Conservation (phyloP, 2,113 vertebrate species). For the Salvelinus namaycush region DNA sequence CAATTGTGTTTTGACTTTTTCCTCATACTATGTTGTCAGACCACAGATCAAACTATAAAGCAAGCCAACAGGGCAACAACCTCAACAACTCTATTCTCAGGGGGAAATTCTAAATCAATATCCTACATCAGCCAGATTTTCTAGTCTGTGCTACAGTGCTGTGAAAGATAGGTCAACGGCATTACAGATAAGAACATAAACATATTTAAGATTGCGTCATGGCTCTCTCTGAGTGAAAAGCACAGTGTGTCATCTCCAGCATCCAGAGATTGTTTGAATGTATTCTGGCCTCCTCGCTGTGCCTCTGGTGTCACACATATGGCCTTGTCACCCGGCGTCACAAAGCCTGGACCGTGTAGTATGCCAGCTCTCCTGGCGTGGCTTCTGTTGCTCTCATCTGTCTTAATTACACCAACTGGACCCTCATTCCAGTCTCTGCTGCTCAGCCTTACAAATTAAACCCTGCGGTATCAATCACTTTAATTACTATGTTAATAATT, state of each 20-base stretch:
- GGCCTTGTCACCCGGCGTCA: slow-evolving; percentile 15
- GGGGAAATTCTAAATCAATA: not conserved
- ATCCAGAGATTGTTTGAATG: not conserved
- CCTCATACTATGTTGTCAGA: not conserved
- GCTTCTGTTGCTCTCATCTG: slow-evolving; percentile 35
- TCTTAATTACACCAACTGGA: slow-evolving; percentile 41
- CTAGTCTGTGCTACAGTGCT: not conserved
- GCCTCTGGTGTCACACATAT: slow-evolving; percentile 31
- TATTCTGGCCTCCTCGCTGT: not conserved
- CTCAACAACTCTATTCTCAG: not conserved
- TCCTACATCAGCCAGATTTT: not conserved
- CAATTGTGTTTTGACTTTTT: not conserved
- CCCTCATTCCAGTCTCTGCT: not conserved
- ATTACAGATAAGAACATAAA: not conserved
- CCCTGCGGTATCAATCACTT: slow-evolving; percentile 4
- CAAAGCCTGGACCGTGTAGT: slow-evolving; percentile 9
- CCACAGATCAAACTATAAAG: not conserved
- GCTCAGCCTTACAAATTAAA: slow-evolving; percentile 12
- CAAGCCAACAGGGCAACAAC: not conserved
- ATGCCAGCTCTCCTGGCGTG: slow-evolving; percentile 17
- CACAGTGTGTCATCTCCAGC: not conserved
- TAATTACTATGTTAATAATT: slow-evolving; percentile 20
- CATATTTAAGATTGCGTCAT: not conserved
- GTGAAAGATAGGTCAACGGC: not conserved
- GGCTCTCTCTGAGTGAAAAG: not conserved